phyloP scores from a whole-genome alignment of 2,888 invertebrate species.

The Masnerella sp. region DNA sequence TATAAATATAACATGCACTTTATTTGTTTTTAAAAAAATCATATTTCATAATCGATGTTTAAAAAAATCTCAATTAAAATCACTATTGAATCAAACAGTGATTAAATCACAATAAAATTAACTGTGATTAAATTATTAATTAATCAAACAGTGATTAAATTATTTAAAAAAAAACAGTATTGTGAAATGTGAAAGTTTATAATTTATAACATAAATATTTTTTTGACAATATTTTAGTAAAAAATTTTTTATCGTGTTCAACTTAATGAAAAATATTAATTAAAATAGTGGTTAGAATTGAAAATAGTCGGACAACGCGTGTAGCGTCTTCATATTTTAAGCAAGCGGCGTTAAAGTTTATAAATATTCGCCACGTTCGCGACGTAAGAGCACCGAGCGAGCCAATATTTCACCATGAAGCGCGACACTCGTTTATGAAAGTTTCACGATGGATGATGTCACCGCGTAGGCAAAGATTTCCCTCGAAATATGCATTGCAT shows the following conservation, averaged over 20 bases:
- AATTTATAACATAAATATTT: no score
- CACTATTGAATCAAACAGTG: no score
- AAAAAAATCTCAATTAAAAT: no score
- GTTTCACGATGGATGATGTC: conserved; percentile 64
- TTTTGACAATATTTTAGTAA: no score
- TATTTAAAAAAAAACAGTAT: no score
- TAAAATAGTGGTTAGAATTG: conserved; percentile 38
- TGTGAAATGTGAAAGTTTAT: not conserved
- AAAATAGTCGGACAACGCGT: conserved; percentile 45
- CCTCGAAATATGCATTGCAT: conserved; percentile 47
- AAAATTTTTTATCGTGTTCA: no score
- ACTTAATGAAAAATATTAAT: conserved; percentile 41
- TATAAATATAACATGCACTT: not conserved
- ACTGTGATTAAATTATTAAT: no score
- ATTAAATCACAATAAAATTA: no score
- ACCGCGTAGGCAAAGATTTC: conserved; percentile 59
- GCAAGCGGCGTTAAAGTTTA: conserved; percentile 60
- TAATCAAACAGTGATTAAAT: no score
- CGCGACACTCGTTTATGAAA: conserved; percentile 72
- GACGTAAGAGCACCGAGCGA: conserved; percentile 56
- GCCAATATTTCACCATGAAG: conserved; percentile 70
- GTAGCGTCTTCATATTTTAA: conserved; percentile 43
- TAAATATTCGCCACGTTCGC: conserved; percentile 63
- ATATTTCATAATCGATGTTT: no score
- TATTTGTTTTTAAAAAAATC: no score